Base-by-base conservation (phyloP, 2,888 invertebrate genomes). In the Polydrusus pterygomalis region DNA sequence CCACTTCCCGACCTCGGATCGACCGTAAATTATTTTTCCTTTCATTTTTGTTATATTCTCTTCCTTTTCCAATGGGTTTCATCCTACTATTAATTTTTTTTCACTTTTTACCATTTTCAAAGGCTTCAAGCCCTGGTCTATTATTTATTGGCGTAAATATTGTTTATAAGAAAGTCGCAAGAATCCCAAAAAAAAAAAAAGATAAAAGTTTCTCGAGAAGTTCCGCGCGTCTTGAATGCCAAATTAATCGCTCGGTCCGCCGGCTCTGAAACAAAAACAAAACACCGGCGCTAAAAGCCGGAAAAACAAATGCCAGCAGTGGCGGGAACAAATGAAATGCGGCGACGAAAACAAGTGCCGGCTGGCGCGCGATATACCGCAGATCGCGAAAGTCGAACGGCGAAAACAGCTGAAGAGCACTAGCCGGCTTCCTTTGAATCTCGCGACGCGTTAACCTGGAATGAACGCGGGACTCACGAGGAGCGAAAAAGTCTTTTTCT, bases 391-490 rank as follows among this genome's bases (percentile, higher is more conserved):
- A 60, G 56, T 30, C 38, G 18, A 38, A 60, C 38, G 9, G 58
- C 58, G 58, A 60, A 34, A 60, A 60, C 49, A 49, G 63, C 40
- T 62, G 60, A 70, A 58, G 60, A 70, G 38, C 60, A 58, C 45
- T 45, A 34, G 30, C 63, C 45, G 17, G 70, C 63, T 65, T 56
- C 56, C 43, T 65, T 72, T 72, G 72, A 64, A 45, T 38, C 38
- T 56, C 47, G 43, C 74, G 70, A 62, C 74, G 69, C 74, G 74
- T 56, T 38, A 74, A 74, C 70, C 74, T 56, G 74, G 70, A 74
- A 70, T 74, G 74, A 69, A 56, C 54, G 62, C 70, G 47, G 47
- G 49, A 64, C 64, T 64, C 43, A 47, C 63, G 45, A 54, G 45
- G 54, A 54, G 65, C 72, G 56, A 54, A 64, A 65, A 64, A 72